These are phyloP conservation scores for Pandemis cinnamomeana DNA, from an alignment of 2,888 invertebrate genomes.

Conservation along the genomic window DNA sequence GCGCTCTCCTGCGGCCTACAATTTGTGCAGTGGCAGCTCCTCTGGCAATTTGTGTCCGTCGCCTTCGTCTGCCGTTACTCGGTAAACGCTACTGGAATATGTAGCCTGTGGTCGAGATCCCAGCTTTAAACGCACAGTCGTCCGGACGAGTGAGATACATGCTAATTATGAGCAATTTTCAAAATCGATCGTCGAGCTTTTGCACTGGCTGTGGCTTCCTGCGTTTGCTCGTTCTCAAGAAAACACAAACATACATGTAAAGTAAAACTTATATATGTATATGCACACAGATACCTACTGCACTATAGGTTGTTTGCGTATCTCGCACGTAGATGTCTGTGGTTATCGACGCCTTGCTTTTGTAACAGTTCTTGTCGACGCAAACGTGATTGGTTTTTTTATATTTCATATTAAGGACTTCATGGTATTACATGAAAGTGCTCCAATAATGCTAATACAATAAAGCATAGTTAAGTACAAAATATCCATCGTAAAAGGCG, in stretches of 20 bases:
- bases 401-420: not conserved
- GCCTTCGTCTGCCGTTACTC: constrained; percentile 78
- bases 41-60: constrained; percentile 81
- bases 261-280: constrained; percentile 44
- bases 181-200: constrained; percentile 83
- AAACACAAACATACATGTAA: constrained; percentile 62
- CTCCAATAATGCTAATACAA: too few species aligned
- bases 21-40: constrained; percentile 80
- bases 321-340: constrained; percentile 21
- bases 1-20: constrained; percentile 62
- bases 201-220: constrained; percentile 76
- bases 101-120: constrained; percentile 77
- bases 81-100: constrained; percentile 84
- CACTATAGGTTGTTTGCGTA: not conserved
- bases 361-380: constrained; percentile 7
- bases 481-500: too few species aligned
- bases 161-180: constrained; percentile 84
- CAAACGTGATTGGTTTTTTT: not conserved
- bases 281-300: not conserved
- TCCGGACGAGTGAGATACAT: constrained; percentile 78
- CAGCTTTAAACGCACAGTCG: constrained; percentile 78
- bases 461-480: too few species aligned
- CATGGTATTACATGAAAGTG: not conserved
- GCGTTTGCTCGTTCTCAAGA: constrained; percentile 66
- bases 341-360: constrained; percentile 14